A percentile compares a stretch with the other conserved stretches of the same genome.
phyloP scores from a whole-genome alignment of 2,888 invertebrate species.

The Deladenus siricidicola region DNA sequence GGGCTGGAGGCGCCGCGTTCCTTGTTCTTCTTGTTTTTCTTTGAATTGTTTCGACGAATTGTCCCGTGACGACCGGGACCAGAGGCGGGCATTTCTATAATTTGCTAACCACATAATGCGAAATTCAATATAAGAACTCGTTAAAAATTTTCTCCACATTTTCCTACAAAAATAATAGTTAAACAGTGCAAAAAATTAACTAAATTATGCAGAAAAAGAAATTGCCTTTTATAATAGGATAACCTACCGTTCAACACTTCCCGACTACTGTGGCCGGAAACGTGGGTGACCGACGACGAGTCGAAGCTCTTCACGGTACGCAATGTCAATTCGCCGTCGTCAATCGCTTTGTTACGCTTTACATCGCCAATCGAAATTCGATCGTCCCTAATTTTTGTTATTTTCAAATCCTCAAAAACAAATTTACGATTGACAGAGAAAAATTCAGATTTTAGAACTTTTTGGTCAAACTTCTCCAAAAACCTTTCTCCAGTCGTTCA shows the following conservation, averaged over 20 bases:
- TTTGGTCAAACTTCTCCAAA: too few relatives aligned
- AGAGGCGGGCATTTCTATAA: constrained; percentile 41
- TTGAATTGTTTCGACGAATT: constrained; percentile 32
- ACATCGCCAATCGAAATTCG: constrained; percentile 15
- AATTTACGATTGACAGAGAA: not conserved
- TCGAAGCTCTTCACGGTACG: constrained; percentile 22
- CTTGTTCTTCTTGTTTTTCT: constrained; percentile 39
- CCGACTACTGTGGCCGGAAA: not conserved
- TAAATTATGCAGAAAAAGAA: too few relatives aligned
- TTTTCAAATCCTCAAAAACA: not conserved
- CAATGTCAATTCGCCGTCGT: constrained; percentile 12
- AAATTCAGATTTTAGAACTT: too few relatives aligned
- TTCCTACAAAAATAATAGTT: not conserved
- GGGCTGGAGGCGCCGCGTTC: not conserved
- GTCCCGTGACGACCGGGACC: constrained; percentile 46
- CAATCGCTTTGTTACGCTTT: constrained; percentile 11
- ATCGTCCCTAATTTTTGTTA: constrained; percentile 27
- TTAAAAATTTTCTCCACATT: too few relatives aligned
- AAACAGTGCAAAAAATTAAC: not conserved
- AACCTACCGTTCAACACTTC: not conserved
- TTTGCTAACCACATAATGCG: too few relatives aligned
- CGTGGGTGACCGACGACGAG: constrained; percentile 10
- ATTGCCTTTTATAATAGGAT: too few relatives aligned
- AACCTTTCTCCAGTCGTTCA: too few relatives aligned
- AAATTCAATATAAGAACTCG: too few relatives aligned